Evolutionary conservation across 2,113 vertebrate species (phyloP), one percentile per base, ranked within the genome.

Genomic region (Myotis davidii): DNA sequence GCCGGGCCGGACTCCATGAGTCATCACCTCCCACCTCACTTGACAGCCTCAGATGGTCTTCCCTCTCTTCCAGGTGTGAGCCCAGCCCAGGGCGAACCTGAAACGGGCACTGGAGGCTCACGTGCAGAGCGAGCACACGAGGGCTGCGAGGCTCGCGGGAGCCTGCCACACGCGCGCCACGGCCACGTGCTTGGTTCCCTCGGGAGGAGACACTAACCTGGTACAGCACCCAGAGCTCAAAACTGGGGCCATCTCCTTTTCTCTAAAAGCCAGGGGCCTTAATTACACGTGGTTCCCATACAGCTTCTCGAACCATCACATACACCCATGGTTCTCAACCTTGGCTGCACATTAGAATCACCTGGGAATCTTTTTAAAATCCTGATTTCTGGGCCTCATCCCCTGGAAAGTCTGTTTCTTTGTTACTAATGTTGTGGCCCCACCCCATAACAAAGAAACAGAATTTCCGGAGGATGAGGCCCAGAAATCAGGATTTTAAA

Each of bases 61-160:
- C 45, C 74, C 74, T 96, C 2, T 25, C 91, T 94, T 59, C 54
- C 50, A 61, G 97, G 92, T 78, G 64, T 56, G 85, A 76, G 93
- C 89, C 93, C 79, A 89, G 81, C 79, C 50, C 65, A 56, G 89
- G 76, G 72, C 76, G 91, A 95, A 83, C 89, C 85, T 74, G 77
- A 92, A 96, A 61, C 77, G 65, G 48, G 61, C 74, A 20, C 23
- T 6, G 11, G 59, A 94, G 91, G 34, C n/a, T 14, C n/a, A 32
- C 70, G 64, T 0, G 1, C 34, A 65, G 34, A 79, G 10, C 27
- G 9, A 52, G 70, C 76, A 20, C 4, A 0, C 20, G 34, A 85
- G 39, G 25, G 27, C 48, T 27, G 25, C 6, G 74, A 50, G 61
- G 64, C 67, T 61, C 18, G 13, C 50, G 0, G 29, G 65, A 91